Conservation (phyloP, 2,888 invertebrate species). For the Ormyrus labotus region DNA sequence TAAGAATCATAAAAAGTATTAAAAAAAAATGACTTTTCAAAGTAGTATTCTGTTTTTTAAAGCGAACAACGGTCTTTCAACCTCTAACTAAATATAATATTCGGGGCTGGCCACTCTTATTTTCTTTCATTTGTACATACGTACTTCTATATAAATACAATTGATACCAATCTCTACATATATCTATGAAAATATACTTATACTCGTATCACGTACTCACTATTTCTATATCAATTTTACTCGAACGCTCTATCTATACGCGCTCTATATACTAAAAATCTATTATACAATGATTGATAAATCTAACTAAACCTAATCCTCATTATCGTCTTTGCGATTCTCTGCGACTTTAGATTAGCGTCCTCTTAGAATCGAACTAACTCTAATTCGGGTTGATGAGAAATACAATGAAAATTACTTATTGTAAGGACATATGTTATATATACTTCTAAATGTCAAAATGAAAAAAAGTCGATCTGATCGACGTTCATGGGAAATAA, state of each 20-base stretch:
- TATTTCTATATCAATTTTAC: conserved; percentile 49
- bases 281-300: conserved; percentile 29
- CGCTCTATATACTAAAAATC: conserved; percentile 37
- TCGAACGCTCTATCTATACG: conserved; percentile 6
- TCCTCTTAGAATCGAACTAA: conserved; percentile 21
- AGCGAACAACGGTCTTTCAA: conserved; percentile 11
- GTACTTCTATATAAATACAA: conserved; percentile 5
- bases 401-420: not conserved
- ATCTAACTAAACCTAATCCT: conserved; percentile 19
- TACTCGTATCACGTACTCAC: conserved; percentile 27
- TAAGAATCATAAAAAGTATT: not conserved
- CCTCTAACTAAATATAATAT: conserved; percentile 25
- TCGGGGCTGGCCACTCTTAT: conserved; percentile 57
- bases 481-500: not conserved
- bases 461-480: conserved; percentile 10
- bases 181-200: conserved; percentile 35
- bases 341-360: conserved; percentile 26
- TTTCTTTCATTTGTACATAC: conserved; percentile 33
- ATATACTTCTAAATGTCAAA: not conserved
- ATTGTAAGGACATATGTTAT: not conserved
- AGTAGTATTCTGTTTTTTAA: not conserved
- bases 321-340: conserved; percentile 28
- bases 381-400: conserved; percentile 13
- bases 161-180: conserved; percentile 1
- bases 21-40: not conserved